phyloP scores from a whole-genome alignment of 2,797 vertebrate genomes.

The Pogoniulus pusillus region DNA sequence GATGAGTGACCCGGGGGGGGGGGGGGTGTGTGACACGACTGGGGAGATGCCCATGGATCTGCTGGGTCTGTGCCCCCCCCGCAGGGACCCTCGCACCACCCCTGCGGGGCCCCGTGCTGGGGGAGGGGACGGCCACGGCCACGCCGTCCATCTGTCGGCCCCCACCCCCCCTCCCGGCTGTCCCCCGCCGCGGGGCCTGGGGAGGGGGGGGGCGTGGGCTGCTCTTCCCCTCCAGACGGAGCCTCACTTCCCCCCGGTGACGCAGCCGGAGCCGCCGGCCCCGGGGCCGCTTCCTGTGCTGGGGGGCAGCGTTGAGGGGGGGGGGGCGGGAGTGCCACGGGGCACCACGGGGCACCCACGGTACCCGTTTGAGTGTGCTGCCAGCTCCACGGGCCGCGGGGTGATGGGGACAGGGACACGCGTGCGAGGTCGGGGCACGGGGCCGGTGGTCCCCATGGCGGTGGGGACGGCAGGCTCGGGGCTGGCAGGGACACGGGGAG shows the following conservation, averaged over 20 bases:
- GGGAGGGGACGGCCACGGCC: neutral
- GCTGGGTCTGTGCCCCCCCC: neutral
- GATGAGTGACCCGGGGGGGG: no score
- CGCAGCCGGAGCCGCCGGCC: slow-evolving; percentile 46
- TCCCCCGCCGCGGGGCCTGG: neutral
- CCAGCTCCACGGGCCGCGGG: neutral
- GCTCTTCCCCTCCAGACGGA: slow-evolving; percentile 74
- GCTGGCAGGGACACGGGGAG: neutral
- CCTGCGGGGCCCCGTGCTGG: neutral
- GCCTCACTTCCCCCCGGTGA: slow-evolving; percentile 74
- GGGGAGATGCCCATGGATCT: neutral
- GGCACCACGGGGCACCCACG: neutral
- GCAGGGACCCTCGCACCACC: no score
- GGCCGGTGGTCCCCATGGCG: neutral
- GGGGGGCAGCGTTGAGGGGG: neutral
- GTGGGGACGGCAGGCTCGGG: neutral
- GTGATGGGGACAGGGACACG: neutral
- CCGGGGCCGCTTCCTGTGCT: slow-evolving; percentile 2
- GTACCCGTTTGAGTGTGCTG: neutral
- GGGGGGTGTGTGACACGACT: rapidly evolving
- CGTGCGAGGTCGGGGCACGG: neutral
- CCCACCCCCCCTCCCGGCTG: neutral
- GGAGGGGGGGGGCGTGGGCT: slow-evolving; percentile 1
- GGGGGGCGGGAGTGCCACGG: neutral
- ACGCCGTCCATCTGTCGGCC: neutral